Evolutionary conservation across 2,888 invertebrate species (phyloP), one percentile per base, ranked within the genome.

Genomic region (Andrena chrysosceles): DNA sequence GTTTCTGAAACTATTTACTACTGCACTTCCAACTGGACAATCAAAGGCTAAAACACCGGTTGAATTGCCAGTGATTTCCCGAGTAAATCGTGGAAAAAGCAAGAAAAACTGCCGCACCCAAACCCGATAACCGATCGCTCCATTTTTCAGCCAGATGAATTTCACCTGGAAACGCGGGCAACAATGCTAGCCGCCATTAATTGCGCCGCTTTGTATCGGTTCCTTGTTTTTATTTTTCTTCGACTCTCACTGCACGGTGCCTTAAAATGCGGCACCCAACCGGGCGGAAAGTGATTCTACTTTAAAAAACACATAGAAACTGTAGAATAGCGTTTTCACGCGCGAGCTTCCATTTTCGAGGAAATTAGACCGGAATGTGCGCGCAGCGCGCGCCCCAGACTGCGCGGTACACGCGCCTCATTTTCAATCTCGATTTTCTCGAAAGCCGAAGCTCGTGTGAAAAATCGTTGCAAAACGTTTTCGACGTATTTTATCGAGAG

Each of bases 151-250:
- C 62, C 62, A 42, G 48, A 48, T n/a, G 35, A 81, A 77, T 77
- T 81, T 77, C 80, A 81, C 77, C 64, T 59, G 64, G 70, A 59
- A 77, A 29, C 70, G 20, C 52, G 59, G 48, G 77, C 59, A 35
- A 79, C 79, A 79, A 79, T 77, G 42, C 42, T n/a, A 13, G 59
- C 63, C 59, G 67, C 77, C 71, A 81, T 81, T 81, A 81, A 81
- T 77, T 67, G 67, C 71, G 16, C 62, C 77, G 71, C 71, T 81
- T 77, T 81, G 77, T 77, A 81, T 77, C 77, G 77, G 42, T 31
- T 26, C 33, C 33, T 16, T n/a, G 42, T 56, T 77, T 71, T 62
- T 71, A 35, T 70, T 59, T 23, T 60, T 33, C 59, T 23, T 20
- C 49, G 35, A 3, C 54, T 29, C 7, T 33, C 31, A 13, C 33